Evolutionary conservation across 1,140 invertebrate genomes (phyloP).

Genomic region (Bombus terrestris): DNA sequence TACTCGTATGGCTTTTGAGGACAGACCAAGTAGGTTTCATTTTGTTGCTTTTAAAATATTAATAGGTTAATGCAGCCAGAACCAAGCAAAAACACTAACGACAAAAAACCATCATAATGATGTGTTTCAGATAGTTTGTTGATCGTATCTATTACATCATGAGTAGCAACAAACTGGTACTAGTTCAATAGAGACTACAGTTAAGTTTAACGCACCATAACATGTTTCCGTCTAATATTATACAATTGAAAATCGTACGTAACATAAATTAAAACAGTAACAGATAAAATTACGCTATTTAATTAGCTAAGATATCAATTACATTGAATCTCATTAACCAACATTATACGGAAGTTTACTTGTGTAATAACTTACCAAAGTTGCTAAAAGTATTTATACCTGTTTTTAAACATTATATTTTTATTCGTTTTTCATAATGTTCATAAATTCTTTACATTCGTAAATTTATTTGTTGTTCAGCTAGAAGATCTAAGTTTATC

Average conservation of each 20-base stretch:
- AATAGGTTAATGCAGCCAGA: not conserved
- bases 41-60: not conserved
- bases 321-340: not conserved
- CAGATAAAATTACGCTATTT: not conserved
- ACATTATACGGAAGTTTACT: too few relatives aligned
- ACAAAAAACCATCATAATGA: not conserved
- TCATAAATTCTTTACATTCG: too few relatives aligned
- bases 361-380: too few relatives aligned
- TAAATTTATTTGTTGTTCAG: too few relatives aligned
- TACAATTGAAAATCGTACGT: not conserved
- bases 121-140: not conserved
- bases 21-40: not conserved
- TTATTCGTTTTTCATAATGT: too few relatives aligned
- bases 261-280: not conserved
- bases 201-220: conserved; percentile 11
- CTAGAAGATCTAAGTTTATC: too few relatives aligned
- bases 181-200: not conserved
- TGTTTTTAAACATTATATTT: too few relatives aligned
- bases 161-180: not conserved
- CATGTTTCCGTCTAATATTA: not conserved
- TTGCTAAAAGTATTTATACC: too few relatives aligned
- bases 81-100: too few relatives aligned
- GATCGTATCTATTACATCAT: not conserved
- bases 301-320: not conserved
- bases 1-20: not conserved